Evolutionary conservation across 1,140 invertebrate species (phyloP).

Genomic region (Epicauta chinensis): DNA sequence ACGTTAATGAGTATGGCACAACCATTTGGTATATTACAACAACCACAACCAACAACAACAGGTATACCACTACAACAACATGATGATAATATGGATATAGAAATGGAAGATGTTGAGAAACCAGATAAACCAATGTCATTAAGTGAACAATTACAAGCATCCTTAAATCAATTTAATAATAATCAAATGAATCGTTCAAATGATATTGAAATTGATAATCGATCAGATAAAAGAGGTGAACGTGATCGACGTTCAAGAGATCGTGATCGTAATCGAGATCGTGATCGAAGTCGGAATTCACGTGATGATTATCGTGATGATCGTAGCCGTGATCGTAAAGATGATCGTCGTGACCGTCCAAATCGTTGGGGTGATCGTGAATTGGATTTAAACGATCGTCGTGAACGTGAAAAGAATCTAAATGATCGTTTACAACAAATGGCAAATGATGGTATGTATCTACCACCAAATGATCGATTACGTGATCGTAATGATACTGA

Average conservation of each 20-base stretch:
- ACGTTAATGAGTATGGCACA: slow-evolving; percentile 31
- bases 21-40: slow-evolving; percentile 40
- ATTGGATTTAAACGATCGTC: slow-evolving; percentile 20
- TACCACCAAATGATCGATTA: slow-evolving; percentile 3
- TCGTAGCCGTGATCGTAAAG: slow-evolving; percentile 23
- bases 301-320: slow-evolving; percentile 26
- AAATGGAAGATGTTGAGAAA: slow-evolving; percentile 51
- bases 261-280: not conserved
- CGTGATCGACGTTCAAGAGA: slow-evolving; percentile 1
- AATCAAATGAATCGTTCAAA: not conserved
- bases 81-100: slow-evolving; percentile 61
- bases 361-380: slow-evolving; percentile 36
- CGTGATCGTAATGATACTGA: not conserved
- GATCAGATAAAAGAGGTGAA: slow-evolving; percentile 1
- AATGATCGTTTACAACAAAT: slow-evolving; percentile 39
- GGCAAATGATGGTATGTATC: slow-evolving; percentile 21
- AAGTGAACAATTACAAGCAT: slow-evolving; percentile 38
- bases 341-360: slow-evolving; percentile 32
- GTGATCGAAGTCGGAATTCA: slow-evolving; percentile 18
- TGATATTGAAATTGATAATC: not conserved
- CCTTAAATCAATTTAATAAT: slow-evolving; percentile 23
- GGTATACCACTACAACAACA: slow-evolving; percentile 40
- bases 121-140: slow-evolving; percentile 22
- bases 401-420: slow-evolving; percentile 36
- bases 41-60: slow-evolving; percentile 41